Conservation (phyloP, 2,888 invertebrate genomes). For the Temnothorax unifasciatus region DNA sequence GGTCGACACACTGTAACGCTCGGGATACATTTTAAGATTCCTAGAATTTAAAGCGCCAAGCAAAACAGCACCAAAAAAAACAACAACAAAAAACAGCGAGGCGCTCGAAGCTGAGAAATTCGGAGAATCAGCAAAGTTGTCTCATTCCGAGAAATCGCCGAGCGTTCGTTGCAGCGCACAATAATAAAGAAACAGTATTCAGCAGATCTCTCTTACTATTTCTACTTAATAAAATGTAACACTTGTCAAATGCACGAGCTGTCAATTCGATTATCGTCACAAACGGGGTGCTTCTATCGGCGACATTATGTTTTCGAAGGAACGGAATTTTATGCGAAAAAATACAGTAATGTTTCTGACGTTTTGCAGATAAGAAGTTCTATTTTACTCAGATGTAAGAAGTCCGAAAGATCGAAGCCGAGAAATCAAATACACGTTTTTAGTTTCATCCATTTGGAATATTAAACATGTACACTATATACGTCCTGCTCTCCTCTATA, state of each 20-base stretch:
- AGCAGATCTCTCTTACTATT: background rate
- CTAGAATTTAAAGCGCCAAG: background rate
- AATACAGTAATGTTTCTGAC: background rate
- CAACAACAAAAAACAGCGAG: background rate
- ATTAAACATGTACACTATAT: background rate
- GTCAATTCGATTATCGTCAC: background rate
- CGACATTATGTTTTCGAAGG: background rate
- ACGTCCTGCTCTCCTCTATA: too few relatives aligned
- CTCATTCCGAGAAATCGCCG: background rate
- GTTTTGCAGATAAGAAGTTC: background rate
- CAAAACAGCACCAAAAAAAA: background rate
- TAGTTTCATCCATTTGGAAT: background rate
- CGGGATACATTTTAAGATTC: background rate
- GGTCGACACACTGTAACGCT: background rate
- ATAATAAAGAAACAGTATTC: background rate
- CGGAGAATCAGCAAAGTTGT: background rate
- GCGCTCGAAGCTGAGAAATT: background rate
- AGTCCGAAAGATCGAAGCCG: background rate
- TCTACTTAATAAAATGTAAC: slow-evolving; percentile 12
- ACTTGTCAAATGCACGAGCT: background rate
- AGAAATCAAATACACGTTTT: background rate
- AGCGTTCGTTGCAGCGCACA: background rate
- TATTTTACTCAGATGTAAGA: background rate
- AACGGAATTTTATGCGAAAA: background rate
- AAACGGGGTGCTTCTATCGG: background rate